Base-by-base conservation (phyloP, 1,140 invertebrate genomes). In the Eupristina koningsbergeri region DNA sequence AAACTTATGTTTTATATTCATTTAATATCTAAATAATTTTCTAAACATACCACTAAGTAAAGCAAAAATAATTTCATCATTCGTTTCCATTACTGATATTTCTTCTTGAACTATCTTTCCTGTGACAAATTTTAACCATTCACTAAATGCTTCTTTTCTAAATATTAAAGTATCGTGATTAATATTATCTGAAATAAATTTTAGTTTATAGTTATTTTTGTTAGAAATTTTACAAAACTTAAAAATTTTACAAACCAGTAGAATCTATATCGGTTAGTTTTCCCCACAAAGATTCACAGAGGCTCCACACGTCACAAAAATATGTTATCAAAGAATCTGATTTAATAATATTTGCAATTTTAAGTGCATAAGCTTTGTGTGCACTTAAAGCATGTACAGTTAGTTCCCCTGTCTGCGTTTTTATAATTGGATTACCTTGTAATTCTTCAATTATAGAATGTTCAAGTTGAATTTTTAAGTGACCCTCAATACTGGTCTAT, bases 201-300 rank as follows among this genome's bases (percentile, higher is more conserved):
- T 36, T 17, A 34, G 29, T 36, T 7, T 50, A 67, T 67, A 11
- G 15, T 34, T 2, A 34, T 1, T 3, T 67, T 2, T 67, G n/a
- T 67, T 67, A 34, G 1, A 39, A 39, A 5, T 58, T 73, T 63
- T 71, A 69, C 61, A 73, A 74, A 84, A 83, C 69, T 34, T 5
- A 53, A 58, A 80, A 45, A 34, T 58, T 22, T 58, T 45, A 78
- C 63, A 80, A 73, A 86, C 50, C 5, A 64, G 31, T 53, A 39
- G 76, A 64, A 64, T 64, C 1, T 34, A 26, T 84, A 26, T 90
- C 93, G 0, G 93, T 89, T 79, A 95, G 92, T 53, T 94, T 94
- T 6, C 97, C 97, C 97, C 97, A 98, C 2, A 98, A 93, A 0
- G 97, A 96, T 3, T 95, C 94, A 87, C 96, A 95, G 1, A 98